Evolutionary conservation across 2,113 vertebrate species (phyloP).

Genomic region (Cottus gobio): DNA sequence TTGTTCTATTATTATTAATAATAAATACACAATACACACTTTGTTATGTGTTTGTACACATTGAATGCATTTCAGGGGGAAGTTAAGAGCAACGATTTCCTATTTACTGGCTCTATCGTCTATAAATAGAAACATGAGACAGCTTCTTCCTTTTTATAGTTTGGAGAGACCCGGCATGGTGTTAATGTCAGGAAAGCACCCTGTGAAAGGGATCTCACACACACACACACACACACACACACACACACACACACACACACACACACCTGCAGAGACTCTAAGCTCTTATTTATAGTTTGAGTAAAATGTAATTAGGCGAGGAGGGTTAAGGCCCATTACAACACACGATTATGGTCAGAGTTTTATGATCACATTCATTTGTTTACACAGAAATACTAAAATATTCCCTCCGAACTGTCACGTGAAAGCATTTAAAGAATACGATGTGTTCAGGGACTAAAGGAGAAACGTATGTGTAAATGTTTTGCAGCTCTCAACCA

Average conservation of each 20-base stretch:
- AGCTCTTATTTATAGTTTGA: slow-evolving; percentile 22
- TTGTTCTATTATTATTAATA: too few species aligned
- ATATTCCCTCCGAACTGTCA: not conserved
- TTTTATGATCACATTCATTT: not conserved
- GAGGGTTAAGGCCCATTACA: slow-evolving; percentile 9
- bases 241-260: not conserved
- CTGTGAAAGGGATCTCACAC: not conserved
- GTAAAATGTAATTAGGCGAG: slow-evolving; percentile 19
- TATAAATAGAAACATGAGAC: slow-evolving; percentile 36
- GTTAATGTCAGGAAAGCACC: slow-evolving; percentile 39
- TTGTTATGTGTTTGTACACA: not conserved
- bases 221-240: not conserved
- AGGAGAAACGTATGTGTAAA: not conserved
- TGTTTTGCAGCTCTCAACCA: not conserved
- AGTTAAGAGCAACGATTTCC: slow-evolving; percentile 34
- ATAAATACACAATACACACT: not conserved
- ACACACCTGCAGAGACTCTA: not conserved
- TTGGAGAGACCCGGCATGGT: not conserved
- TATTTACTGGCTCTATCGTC: slow-evolving; percentile 13
- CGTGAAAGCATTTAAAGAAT: not conserved
- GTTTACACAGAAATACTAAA: not conserved
- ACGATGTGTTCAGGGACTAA: not conserved
- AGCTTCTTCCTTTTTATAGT: slow-evolving; percentile 10
- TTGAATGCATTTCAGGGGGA: slow-evolving; percentile 11
- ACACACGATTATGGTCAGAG: not conserved